Conservation (phyloP, 2,888 invertebrate genomes). For the Harpagoxenus sublaevis region DNA sequence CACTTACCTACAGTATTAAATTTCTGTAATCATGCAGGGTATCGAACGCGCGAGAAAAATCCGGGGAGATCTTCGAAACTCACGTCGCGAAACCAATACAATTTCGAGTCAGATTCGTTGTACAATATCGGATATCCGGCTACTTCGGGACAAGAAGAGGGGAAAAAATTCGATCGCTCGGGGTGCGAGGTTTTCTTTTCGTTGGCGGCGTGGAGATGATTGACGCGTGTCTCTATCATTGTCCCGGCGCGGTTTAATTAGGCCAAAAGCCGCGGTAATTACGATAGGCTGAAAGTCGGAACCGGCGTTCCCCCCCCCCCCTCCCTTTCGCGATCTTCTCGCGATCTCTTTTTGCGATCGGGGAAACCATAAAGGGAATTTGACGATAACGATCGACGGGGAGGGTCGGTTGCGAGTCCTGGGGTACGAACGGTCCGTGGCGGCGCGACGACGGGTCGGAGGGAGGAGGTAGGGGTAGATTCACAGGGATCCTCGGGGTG, state of each 20-base stretch:
- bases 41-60: background rate
- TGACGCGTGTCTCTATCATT: background rate
- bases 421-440: conserved; percentile 57
- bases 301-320: background rate
- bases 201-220: background rate
- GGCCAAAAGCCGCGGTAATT: conserved; percentile 22
- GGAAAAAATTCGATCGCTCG: background rate
- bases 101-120: conserved; percentile 33
- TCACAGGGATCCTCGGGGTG: conserved; percentile 62
- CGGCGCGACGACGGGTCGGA: conserved; percentile 46
- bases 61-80: background rate
- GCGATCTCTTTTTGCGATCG: background rate
- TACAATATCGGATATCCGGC: background rate
- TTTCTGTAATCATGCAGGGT: no score
- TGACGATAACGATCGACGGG: background rate
- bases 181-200: background rate
- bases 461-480: background rate
- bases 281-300: background rate
- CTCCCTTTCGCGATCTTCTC: background rate
- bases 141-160: background rate
- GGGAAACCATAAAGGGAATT: background rate
- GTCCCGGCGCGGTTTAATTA: conserved; percentile 20
- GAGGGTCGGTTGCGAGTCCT: background rate
- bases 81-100: background rate
- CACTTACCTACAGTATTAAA: no score